Evolutionary conservation across 92 coral and sea anemone species (phyloP).

Genomic region (Phenganax subtilis): DNA sequence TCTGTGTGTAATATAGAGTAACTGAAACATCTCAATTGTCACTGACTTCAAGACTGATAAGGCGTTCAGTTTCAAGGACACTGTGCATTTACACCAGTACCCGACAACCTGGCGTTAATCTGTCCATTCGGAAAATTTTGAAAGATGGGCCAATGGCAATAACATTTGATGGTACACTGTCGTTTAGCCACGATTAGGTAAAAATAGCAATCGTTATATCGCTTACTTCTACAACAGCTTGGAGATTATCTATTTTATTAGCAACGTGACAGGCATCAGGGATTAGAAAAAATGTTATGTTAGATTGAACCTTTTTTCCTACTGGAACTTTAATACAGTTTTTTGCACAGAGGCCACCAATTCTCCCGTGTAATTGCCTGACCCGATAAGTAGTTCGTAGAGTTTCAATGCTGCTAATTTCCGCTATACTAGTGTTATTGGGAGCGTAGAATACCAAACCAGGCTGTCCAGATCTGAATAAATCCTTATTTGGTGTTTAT

Average conservation of each 20-base stretch:
- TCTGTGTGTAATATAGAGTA: constrained; percentile 1
- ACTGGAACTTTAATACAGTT: too few relatives aligned
- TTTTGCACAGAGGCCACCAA: too few relatives aligned
- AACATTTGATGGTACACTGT: constrained; percentile 21
- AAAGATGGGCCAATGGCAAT: constrained; percentile 17
- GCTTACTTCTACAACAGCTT: not conserved
- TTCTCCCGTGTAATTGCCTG: too few relatives aligned
- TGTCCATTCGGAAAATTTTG: constrained; percentile 27
- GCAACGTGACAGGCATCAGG: not conserved
- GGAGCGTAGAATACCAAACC: too few relatives aligned
- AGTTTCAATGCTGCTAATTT: too few relatives aligned
- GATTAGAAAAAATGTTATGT: not conserved
- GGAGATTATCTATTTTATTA: not conserved
- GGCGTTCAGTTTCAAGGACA: constrained; percentile 45
- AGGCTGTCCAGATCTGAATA: too few relatives aligned
- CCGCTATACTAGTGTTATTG: too few relatives aligned
- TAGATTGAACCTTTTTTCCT: not conserved
- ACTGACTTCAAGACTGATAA: constrained; percentile 33
- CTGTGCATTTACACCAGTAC: constrained; percentile 46
- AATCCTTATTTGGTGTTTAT: too few relatives aligned
- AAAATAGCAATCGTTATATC: not conserved
- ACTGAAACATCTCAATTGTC: constrained; percentile 39
- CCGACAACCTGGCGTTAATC: constrained; percentile 40
- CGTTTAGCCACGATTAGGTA: constrained; percentile 8
- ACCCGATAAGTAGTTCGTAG: too few relatives aligned